Percentiles rank a stretch among this genome's conserved stretches.
phyloP scores from a whole-genome alignment of 2,888 invertebrate genomes.

The Tachina fera region DNA sequence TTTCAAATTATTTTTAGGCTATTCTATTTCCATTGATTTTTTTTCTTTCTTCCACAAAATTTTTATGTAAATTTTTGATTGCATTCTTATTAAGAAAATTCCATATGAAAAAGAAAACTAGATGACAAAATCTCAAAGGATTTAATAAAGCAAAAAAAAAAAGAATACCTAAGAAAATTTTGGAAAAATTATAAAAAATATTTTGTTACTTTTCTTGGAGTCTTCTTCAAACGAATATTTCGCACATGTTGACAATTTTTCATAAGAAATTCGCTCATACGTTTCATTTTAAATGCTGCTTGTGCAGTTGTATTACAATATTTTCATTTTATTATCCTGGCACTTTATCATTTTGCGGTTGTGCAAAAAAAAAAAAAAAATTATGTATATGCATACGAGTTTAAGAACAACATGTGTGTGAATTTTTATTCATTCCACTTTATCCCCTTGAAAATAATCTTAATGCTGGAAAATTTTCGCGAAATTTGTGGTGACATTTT shows the following conservation, averaged over 20 bases:
- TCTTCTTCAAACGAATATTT: conserved; percentile 36
- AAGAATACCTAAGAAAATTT: conserved; percentile 31
- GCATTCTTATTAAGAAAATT: conserved; percentile 46
- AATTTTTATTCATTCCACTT: conserved; percentile 44
- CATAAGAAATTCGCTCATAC: conserved; percentile 13
- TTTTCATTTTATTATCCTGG: conserved; percentile 73
- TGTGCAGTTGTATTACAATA: conserved; percentile 60
- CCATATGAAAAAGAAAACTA: not conserved
- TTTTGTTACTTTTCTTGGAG: conserved; percentile 1
- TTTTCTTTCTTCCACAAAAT: conserved; percentile 21
- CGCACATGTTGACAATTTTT: conserved; percentile 69
- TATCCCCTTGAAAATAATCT: conserved; percentile 46
- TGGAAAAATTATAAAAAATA: conserved; percentile 45
- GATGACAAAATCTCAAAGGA: conserved; percentile 63
- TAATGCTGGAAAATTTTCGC: conserved; percentile 66
- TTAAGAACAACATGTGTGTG: conserved; percentile 58
- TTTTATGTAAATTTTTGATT: conserved; percentile 67
- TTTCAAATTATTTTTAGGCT: not conserved
- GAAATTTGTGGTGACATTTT: conserved; percentile 73
- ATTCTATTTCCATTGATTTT: not conserved
- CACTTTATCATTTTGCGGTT: conserved; percentile 73
- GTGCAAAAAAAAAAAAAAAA: conserved; percentile 10
- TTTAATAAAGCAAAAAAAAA: conserved; percentile 20
- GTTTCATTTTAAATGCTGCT: conserved; percentile 27
- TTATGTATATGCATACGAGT: not conserved